Base-by-base conservation (phyloP, 2,888 invertebrate species). In the Ditula angustiorana region DNA sequence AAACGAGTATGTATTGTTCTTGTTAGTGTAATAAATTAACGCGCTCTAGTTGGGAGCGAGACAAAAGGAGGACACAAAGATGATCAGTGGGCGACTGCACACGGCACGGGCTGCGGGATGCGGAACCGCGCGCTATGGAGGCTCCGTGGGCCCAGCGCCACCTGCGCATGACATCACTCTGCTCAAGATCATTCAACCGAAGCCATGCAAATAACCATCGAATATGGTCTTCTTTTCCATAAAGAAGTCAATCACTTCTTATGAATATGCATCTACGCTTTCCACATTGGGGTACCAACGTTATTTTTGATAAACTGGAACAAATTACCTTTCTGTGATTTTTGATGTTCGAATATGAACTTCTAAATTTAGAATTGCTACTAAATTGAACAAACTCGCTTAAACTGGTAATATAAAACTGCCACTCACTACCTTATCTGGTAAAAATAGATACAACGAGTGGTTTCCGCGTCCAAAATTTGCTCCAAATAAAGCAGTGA, bases 11-110 rank as follows among this genome's bases (percentile, higher is more conserved):
- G 58, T 64, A 64, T 58, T 58, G 63, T 64, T 58, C 21, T 19
- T 28, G 58, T 41, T 65, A 16, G 30, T 10, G 47, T 30, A 55
- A 60, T 60, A 65, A 60, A 60, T 65, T 49, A 59, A 47, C 59
- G 10, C 57, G 60, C 49, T 65, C 56, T 67, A 61, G 37, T 61
- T 61, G 61, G 65, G 56, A 60, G 19, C 60, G 58, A 65, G 56
- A 65, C 65, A 65, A 67, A 65, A 64, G 37, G 60, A 41, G 49
- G 44, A 49, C 55, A 64, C 33, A 49, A 57, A 52, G 64, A 60
- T 41, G 52, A 56, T 49, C 49, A 19, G 67, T 65, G 67, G 65
- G 67, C 61, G 67, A 50, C 21, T 55, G 63, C 67, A 28, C 61
- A 62, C 56, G 61, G 44, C 61, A 24, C 63, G 44, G 41, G 33